These are phyloP conservation scores for Morpho deidamia DNA, from an alignment of 2,888 invertebrate genomes.

Conservation along the genomic window DNA sequence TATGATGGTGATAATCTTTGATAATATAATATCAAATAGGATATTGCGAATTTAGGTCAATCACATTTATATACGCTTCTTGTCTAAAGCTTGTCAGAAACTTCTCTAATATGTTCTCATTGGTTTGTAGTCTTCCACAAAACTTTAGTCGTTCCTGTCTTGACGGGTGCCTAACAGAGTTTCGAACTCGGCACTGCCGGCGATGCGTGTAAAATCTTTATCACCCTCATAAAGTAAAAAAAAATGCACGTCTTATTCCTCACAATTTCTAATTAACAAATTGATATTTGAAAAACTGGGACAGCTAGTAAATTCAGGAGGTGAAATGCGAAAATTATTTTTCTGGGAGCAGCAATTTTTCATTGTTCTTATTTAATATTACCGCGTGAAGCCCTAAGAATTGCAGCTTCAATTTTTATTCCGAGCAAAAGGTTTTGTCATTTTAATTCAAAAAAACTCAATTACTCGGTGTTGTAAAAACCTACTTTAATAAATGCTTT, in stretches of 20 bases:
- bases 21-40: too few relatives aligned
- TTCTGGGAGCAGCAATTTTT: constrained; percentile 36
- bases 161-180: constrained; percentile 58
- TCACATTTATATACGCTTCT: too few relatives aligned
- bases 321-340: constrained; percentile 34
- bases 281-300: constrained; percentile 67
- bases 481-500: not conserved
- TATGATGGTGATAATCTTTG: too few relatives aligned
- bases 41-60: too few relatives aligned
- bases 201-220: constrained; percentile 70
- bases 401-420: constrained; percentile 3
- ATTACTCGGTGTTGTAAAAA: constrained; percentile 3
- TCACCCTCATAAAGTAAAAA: constrained; percentile 53
- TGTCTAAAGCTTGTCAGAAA: constrained; percentile 49
- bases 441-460: constrained; percentile 1
- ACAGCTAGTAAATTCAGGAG: constrained; percentile 21
- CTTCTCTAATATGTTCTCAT: constrained; percentile 70
- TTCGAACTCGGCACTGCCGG: constrained; percentile 62
- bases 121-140: constrained; percentile 54
- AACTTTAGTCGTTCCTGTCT: constrained; percentile 68
- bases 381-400: not conserved
- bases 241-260: constrained; percentile 40
- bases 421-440: not conserved
- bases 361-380: constrained; percentile 11
- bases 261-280: constrained; percentile 62